Evolutionary conservation across 2,888 invertebrate species (phyloP).

Genomic region (Byasa hedistus): DNA sequence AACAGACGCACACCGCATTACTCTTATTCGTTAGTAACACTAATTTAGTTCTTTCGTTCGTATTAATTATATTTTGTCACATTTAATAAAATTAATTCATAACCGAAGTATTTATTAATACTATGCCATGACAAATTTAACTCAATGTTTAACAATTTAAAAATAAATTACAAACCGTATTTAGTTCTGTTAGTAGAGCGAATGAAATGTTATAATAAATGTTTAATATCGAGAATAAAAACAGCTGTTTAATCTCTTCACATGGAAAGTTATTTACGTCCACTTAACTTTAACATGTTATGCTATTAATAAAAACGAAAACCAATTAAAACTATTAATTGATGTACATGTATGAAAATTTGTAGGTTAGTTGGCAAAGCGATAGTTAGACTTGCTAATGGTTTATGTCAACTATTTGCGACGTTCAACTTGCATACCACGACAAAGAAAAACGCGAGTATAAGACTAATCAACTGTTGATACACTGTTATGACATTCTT

Average conservation of each 20-base stretch:
- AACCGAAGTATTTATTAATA: neutral
- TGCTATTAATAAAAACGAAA: slow-evolving; percentile 31
- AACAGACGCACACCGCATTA: slow-evolving; percentile 27
- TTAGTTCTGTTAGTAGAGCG: neutral
- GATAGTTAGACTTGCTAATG: slow-evolving; percentile 37
- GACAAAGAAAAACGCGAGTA: slow-evolving; percentile 60
- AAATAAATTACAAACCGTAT: neutral
- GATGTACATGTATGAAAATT: slow-evolving; percentile 48
- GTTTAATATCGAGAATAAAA: neutral
- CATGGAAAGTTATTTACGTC: slow-evolving; percentile 27
- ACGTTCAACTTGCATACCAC: slow-evolving; percentile 48
- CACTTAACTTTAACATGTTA: slow-evolving; percentile 39
- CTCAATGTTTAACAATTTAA: too few species aligned
- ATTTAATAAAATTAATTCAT: neutral
- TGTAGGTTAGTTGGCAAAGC: slow-evolving; percentile 61
- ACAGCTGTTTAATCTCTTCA: neutral
- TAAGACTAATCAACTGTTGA: slow-evolving; percentile 63
- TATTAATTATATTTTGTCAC: neutral
- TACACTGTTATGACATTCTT: slow-evolving; percentile 36
- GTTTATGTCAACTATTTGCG: slow-evolving; percentile 56
- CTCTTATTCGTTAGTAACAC: neutral
- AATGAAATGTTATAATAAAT: neutral
- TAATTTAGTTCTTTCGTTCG: neutral
- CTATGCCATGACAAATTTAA: too few species aligned
- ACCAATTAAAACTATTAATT: slow-evolving; percentile 31